Conservation (phyloP, 2,113 vertebrate species). For the Syngnathoides biaculeatus region DNA sequence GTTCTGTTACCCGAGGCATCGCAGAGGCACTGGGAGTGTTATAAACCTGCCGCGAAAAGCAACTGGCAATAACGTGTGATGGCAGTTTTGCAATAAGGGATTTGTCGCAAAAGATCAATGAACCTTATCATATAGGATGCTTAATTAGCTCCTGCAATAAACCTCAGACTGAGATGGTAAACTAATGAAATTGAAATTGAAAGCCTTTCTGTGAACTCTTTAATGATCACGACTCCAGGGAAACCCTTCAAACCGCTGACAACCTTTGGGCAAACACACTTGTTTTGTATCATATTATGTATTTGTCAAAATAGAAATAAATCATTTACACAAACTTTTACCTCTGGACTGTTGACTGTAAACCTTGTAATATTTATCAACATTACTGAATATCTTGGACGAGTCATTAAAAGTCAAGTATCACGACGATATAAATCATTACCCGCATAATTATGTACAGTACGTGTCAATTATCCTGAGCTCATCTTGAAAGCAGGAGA, state of each 20-base stretch:
- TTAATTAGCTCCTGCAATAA: not conserved
- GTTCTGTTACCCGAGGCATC: not conserved
- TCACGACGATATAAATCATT: not conserved
- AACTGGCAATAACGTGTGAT: not conserved
- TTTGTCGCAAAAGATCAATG: constrained; percentile 1
- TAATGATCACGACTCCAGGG: not conserved
- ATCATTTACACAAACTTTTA: not conserved
- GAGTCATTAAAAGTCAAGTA: not conserved
- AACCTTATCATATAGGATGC: constrained; percentile 12
- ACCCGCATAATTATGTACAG: not conserved
- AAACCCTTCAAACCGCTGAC: not conserved
- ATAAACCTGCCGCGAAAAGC: not conserved
- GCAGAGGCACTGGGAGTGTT: not conserved
- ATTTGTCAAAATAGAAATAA: not conserved
- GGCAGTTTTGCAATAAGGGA: not conserved
- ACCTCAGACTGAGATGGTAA: not conserved
- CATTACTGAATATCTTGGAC: not conserved
- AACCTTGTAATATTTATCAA: not conserved
- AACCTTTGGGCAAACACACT: not conserved
- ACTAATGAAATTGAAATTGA: not conserved
- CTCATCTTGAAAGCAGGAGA: not conserved
- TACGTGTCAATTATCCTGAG: not conserved
- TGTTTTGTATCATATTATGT: not conserved
- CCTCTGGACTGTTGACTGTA: not conserved
- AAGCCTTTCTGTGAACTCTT: not conserved